Evolutionary conservation across 2,113 vertebrate species (phyloP).

Genomic region (Rattus rattus): DNA sequence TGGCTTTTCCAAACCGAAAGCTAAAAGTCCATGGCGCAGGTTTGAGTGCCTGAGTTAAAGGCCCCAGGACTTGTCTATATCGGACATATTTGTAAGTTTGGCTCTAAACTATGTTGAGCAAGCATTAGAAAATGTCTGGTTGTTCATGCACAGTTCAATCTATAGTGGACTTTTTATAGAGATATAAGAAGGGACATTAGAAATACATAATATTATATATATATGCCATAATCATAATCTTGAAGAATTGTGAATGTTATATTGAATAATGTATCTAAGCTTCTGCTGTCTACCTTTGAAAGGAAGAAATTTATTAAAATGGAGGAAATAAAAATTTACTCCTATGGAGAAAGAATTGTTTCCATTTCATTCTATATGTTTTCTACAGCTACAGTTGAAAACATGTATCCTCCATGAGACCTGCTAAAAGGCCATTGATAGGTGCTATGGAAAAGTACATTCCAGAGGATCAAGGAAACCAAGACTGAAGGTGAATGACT

Average conservation of each 20-base stretch:
- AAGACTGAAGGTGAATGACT: not conserved
- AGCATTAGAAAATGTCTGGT: not conserved
- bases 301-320: not conserved
- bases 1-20: slow-evolving; percentile 67
- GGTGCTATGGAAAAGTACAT: not conserved
- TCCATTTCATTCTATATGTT: slow-evolving; percentile 30
- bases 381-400: slow-evolving; percentile 5
- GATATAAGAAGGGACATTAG: not conserved
- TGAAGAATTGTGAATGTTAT: slow-evolving; percentile 11
- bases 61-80: slow-evolving; percentile 41
- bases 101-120: not conserved
- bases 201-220: not conserved
- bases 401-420: not conserved
- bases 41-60: slow-evolving; percentile 14
- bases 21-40: slow-evolving; percentile 11
- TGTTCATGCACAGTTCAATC: not conserved
- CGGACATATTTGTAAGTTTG: not conserved
- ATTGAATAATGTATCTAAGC: not conserved
- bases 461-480: not conserved
- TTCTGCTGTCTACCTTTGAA: slow-evolving; percentile 45
- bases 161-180: not conserved
- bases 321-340: not conserved
- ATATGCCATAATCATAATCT: not conserved
- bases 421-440: not conserved
- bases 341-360: not conserved